Percentiles rank a stretch among this genome's conserved stretches.
phyloP scores from a whole-genome alignment of 2,797 vertebrate species.

The Pangasius larnaudii region DNA sequence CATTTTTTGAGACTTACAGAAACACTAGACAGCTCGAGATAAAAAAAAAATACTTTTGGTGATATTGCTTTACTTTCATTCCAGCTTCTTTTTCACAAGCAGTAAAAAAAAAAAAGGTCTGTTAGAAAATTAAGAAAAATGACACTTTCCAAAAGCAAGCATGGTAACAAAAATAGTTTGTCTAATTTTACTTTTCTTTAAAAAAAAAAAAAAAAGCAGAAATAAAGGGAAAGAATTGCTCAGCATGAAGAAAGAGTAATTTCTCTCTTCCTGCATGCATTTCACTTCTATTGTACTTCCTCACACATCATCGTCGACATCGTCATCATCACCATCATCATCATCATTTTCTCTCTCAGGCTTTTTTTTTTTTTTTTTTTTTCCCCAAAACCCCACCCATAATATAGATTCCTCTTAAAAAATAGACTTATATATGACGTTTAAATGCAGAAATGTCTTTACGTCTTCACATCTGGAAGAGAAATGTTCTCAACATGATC shows the following conservation, averaged over 20 bases:
- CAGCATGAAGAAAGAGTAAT: not conserved
- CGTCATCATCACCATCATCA: not conserved
- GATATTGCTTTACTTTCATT: constrained; percentile 42
- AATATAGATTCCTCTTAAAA: constrained; percentile 62
- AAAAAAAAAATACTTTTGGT: constrained; percentile 36
- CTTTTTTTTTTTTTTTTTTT: not conserved
- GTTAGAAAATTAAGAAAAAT: constrained; percentile 25
- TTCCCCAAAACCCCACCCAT: constrained; percentile 48
- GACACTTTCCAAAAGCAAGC: constrained; percentile 39
- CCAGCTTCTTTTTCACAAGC: constrained; percentile 19
- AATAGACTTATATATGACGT: constrained; percentile 64
- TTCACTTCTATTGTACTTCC: constrained; percentile 29
- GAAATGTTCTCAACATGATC: constrained; percentile 4
- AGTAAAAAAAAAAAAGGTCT: not conserved
- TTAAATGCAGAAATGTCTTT: constrained; percentile 62
- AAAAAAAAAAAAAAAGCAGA: not conserved
- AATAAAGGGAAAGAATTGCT: constrained; percentile 10
- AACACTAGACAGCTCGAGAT: not conserved
- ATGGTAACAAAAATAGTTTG: constrained; percentile 51
- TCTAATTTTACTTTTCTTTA: constrained; percentile 36
- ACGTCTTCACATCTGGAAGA: constrained; percentile 49
- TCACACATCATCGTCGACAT: constrained; percentile 25
- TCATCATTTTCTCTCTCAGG: constrained; percentile 12
- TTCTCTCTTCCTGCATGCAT: constrained; percentile 7
- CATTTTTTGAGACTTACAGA: not conserved